These are phyloP conservation scores for Eudyptes chrysolophus DNA, from an alignment of 2,113 vertebrate genomes.

Conservation along the genomic window DNA sequence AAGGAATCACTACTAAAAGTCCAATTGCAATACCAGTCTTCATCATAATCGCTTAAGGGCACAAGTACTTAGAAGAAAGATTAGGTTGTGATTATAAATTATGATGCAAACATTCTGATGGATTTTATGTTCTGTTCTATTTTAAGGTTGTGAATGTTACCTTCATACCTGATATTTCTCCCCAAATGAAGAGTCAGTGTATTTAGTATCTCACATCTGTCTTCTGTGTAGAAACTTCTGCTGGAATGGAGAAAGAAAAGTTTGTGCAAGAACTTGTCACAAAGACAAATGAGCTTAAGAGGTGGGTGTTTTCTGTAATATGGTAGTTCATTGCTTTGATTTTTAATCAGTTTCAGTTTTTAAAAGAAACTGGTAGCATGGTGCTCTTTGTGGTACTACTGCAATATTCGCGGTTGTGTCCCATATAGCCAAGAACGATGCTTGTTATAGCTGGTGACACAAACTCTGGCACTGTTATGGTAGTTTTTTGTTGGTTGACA, in stretches of 20 bases:
- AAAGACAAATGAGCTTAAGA: not conserved
- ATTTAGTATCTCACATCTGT: not conserved
- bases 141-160: not conserved
- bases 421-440: not conserved
- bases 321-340: not conserved
- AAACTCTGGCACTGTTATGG: not conserved
- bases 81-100: not conserved
- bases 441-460: not conserved
- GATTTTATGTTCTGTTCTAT: not conserved
- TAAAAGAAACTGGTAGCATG: not conserved
- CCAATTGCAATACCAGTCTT: not conserved
- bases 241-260: not conserved
- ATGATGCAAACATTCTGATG: not conserved
- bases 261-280: not conserved
- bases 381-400: not conserved
- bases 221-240: not conserved
- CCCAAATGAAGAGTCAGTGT: not conserved
- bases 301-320: not conserved
- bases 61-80: not conserved
- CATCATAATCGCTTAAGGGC: not conserved
- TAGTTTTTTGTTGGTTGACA: not conserved
- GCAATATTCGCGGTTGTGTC: not conserved
- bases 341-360: not conserved
- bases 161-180: not conserved
- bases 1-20: not conserved